A percentile compares a stretch with the other conserved stretches of the same genome.
These are phyloP conservation scores for Turnix velox DNA, from an alignment of 2,113 vertebrate species.

Conservation along the genomic window DNA sequence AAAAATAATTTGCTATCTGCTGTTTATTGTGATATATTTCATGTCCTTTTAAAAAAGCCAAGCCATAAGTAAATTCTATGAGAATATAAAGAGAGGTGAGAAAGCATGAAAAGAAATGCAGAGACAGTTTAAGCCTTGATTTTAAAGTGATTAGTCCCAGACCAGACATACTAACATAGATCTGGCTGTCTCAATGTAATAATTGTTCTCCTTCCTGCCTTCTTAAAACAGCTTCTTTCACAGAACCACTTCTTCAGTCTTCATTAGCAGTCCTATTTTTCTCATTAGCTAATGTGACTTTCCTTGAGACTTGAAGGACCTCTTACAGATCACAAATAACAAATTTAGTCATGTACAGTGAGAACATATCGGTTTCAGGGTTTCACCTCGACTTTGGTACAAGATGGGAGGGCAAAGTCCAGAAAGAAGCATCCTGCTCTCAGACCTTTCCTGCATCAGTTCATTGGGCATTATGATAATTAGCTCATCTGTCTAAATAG, in stretches of 20 bases:
- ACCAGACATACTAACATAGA: not conserved
- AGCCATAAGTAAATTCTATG: not conserved
- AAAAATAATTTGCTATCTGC: not conserved
- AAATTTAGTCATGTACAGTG: not conserved
- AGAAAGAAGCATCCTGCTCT: conserved; percentile 40
- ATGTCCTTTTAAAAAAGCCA: not conserved
- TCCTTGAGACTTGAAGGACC: not conserved
- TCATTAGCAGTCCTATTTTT: not conserved
- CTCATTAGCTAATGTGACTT: not conserved
- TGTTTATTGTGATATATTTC: not conserved
- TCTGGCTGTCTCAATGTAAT: not conserved
- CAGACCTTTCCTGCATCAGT: conserved; percentile 27
- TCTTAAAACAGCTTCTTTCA: not conserved
- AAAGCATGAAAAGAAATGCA: not conserved
- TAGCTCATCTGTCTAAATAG: conserved; percentile 60
- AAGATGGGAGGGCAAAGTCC: conserved; percentile 38
- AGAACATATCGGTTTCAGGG: not conserved
- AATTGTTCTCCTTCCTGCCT: not conserved
- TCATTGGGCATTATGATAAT: conserved; percentile 49
- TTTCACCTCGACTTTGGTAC: not conserved
- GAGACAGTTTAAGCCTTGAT: not conserved
- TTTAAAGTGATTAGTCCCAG: not conserved
- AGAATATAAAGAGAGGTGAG: not conserved
- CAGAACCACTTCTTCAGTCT: not conserved
- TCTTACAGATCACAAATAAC: not conserved